Evolutionary conservation across 2,888 invertebrate genomes (phyloP).

Genomic region (Aporophyla lueneburgensis): DNA sequence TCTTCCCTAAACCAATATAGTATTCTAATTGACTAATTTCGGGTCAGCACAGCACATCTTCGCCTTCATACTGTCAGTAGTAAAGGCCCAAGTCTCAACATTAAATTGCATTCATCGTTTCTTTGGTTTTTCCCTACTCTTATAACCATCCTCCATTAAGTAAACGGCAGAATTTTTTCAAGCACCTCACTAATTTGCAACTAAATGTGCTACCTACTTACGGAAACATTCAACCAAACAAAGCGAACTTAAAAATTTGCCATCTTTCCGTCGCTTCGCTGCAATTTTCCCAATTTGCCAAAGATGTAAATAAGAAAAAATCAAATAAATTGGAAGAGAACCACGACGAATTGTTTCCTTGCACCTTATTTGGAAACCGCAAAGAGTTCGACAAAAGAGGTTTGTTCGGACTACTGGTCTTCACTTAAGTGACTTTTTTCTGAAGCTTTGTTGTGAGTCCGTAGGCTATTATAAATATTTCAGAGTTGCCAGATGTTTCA

Average conservation of each 20-base stretch:
- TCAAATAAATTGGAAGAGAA: conserved; percentile 64
- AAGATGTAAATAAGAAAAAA: conserved; percentile 74
- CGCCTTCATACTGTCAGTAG: neutral
- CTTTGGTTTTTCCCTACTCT: neutral
- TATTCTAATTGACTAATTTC: neutral
- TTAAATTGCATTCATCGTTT: neutral
- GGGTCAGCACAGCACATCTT: accelerated
- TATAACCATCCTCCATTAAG: neutral
- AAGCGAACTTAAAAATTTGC: conserved; percentile 71
- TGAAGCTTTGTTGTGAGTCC: conserved; percentile 54
- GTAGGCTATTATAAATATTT: conserved; percentile 48
- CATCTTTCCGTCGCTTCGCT: conserved; percentile 64
- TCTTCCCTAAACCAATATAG: neutral
- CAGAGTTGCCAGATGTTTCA: conserved; percentile 52
- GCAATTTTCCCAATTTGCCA: conserved; percentile 86
- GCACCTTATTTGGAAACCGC: conserved; percentile 77
- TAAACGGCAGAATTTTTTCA: neutral
- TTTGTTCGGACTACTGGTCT: conserved; percentile 84
- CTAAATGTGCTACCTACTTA: conserved; percentile 57
- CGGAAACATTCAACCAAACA: conserved; percentile 75
- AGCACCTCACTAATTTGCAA: conserved; percentile 30
- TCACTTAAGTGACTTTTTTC: conserved; percentile 79
- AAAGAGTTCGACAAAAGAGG: conserved; percentile 77
- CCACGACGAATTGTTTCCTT: conserved; percentile 81
- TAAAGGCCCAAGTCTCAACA: neutral